Base-by-base conservation (phyloP, 2,888 invertebrate genomes). In the Stenodera caucasica region DNA sequence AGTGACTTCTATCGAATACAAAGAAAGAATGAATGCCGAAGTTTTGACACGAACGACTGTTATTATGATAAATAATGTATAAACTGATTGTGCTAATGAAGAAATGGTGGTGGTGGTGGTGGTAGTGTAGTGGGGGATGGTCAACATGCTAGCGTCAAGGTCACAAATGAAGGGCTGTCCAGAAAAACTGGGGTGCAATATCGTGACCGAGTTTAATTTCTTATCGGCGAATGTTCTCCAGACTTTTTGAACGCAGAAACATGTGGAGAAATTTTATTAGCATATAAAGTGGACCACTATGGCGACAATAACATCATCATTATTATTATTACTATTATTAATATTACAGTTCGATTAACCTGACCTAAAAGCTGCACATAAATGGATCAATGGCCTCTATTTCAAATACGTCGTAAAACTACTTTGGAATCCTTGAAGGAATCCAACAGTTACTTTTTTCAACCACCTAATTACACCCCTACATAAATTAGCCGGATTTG, bases 21-120 rank as follows among this genome's bases (percentile, higher is more conserved):
- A 59, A 55, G 58, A 57, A 61, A 57, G 59, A 64, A 65, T 68
- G 66, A 61, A 45, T 21, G 51, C 53, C 45, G 56, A 56, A 37
- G 33, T 51, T 60, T 60, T 64, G 69, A 70, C 70, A 69, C 70
- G 68, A 69, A 66, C 69, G 72, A 72, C 72, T 69, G 57, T 55
- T 53, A 60, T 67, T 67, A 67, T 73, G 72, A 74, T 75, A 74
- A 73, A 73, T 73, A 69, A 71, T 72, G 73, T 72, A 72, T 70
- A 64, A 67, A 70, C 68, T 66, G 72, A 72, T 72, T 72, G 73
- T 75, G 75, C 72, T 75, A 75, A 76, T 76, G 73, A 74, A 65
- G 67, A 66, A 57, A 62, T 66, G 62, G 71, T 67, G 70, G 70
- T 68, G 67, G 70, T 45, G 45, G 45, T 23, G 45, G 45, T 45